phyloP scores from a whole-genome alignment of 2,113 vertebrate species.

The Neodon shergylaensis region DNA sequence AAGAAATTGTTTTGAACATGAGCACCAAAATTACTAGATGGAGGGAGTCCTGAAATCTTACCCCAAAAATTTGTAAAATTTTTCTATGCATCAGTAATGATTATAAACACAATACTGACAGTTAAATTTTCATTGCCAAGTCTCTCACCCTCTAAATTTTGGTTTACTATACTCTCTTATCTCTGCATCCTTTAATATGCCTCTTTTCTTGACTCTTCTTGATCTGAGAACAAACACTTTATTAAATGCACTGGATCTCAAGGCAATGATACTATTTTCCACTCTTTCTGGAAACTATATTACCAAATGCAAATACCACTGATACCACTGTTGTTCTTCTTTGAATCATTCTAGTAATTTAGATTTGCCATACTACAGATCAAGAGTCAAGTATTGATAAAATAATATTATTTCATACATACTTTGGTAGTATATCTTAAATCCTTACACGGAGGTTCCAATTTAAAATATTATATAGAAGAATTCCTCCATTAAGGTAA shows the following conservation, averaged over 20 bases:
- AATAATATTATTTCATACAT: not conserved
- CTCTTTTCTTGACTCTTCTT: not conserved
- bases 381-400: not conserved
- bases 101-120: no score
- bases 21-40: no score
- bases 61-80: no score
- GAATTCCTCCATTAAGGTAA: not conserved
- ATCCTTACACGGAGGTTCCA: not conserved
- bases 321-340: not conserved
- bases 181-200: not conserved
- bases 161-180: no score
- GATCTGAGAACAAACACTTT: not conserved
- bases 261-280: not conserved
- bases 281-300: not conserved
- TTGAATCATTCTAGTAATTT: not conserved
- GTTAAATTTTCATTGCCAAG: no score
- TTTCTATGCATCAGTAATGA: no score
- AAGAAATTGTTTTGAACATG: no score
- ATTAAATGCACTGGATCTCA: not conserved
- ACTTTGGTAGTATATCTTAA: not conserved
- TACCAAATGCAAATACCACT: not conserved
- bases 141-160: no score
- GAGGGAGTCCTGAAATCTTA: no score
- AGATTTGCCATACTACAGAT: not conserved
- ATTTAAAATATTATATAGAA: not conserved